Conservation (phyloP, 1,140 invertebrate species). For the Drosophila serrata region DNA sequence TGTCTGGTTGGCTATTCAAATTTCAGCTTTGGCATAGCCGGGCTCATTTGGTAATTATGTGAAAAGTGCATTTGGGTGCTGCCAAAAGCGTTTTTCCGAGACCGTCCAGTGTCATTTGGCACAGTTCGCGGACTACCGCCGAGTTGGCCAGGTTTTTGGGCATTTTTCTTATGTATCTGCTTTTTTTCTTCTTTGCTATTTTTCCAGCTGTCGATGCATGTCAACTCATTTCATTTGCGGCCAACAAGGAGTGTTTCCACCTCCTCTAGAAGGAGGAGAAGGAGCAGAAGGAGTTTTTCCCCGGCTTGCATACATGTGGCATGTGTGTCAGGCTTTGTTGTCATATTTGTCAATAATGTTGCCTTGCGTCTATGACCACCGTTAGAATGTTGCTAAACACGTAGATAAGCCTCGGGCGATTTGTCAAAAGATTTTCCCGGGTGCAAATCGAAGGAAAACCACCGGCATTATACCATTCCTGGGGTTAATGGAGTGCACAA, state of each 20-base stretch:
- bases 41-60: constrained; percentile 83
- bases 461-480: constrained; percentile 5
- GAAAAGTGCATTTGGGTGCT: constrained; percentile 76
- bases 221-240: constrained; percentile 75
- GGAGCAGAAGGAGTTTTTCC: constrained; percentile 6
- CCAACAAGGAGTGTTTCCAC: constrained; percentile 56
- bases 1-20: constrained; percentile 70
- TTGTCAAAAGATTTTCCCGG: constrained; percentile 32
- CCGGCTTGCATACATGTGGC: constrained; percentile 4
- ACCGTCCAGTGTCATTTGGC: constrained; percentile 52
- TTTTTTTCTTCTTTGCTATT: neutral
- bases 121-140: constrained; percentile 35
- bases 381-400: constrained; percentile 49
- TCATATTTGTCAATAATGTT: constrained; percentile 67
- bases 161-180: constrained; percentile 18
- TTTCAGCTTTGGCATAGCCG: constrained; percentile 67
- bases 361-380: constrained; percentile 38
- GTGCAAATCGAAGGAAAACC: constrained; percentile 8
- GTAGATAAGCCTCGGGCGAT: constrained; percentile 39
- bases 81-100: constrained; percentile 64
- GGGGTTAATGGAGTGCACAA: constrained; percentile 46
- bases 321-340: constrained; percentile 60
- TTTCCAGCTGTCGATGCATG: constrained; percentile 71
- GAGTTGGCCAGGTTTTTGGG: constrained; percentile 25
- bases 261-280: constrained; percentile 19